A percentile compares a stretch with the other conserved stretches of the same genome.
Evolutionary conservation across 2,888 invertebrate genomes (phyloP).

Genomic region (Rhopalosiphum nymphaeae): DNA sequence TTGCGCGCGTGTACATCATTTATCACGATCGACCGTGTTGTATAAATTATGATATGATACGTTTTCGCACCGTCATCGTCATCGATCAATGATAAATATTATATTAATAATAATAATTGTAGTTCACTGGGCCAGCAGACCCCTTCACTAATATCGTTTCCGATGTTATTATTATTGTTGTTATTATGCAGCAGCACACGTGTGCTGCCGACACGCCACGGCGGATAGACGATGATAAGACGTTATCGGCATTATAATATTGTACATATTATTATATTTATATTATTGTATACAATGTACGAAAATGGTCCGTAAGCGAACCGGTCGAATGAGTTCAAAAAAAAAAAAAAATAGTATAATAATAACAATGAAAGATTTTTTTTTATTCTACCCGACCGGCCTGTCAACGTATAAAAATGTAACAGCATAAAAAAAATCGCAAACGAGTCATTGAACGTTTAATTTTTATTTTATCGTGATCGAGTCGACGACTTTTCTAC

Average conservation of each 20-base stretch:
- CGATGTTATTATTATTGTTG: conserved; percentile 6
- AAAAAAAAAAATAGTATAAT: conserved; percentile 3
- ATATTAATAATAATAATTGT: not conserved
- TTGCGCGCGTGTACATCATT: not conserved
- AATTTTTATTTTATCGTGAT: not conserved
- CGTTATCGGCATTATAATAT: conserved; percentile 26
- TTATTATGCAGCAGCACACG: conserved; percentile 27
- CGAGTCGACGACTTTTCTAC: conserved; percentile 21
- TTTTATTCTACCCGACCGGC: conserved; percentile 15
- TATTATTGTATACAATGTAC: not conserved
- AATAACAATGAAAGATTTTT: conserved; percentile 17
- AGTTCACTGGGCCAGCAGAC: conserved; percentile 23
- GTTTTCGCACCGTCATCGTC: conserved; percentile 1
- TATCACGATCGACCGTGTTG: not conserved
- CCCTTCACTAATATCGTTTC: conserved; percentile 2
- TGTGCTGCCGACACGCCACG: not conserved
- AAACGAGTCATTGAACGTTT: conserved; percentile 54
- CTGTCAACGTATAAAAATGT: conserved; percentile 29
- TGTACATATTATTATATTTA: not conserved
- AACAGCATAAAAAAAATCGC: not conserved
- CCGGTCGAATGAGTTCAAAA: conserved; percentile 25
- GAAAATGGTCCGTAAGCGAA: conserved; percentile 23
- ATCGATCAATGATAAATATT: conserved; percentile 40
- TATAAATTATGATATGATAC: not conserved
- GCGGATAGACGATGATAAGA: conserved; percentile 25